Percentiles rank a stretch among this genome's conserved stretches.
These are phyloP conservation scores for Scelioninae gen. 2 DNA, from an alignment of 2,888 invertebrate species.

Conservation along the genomic window DNA sequence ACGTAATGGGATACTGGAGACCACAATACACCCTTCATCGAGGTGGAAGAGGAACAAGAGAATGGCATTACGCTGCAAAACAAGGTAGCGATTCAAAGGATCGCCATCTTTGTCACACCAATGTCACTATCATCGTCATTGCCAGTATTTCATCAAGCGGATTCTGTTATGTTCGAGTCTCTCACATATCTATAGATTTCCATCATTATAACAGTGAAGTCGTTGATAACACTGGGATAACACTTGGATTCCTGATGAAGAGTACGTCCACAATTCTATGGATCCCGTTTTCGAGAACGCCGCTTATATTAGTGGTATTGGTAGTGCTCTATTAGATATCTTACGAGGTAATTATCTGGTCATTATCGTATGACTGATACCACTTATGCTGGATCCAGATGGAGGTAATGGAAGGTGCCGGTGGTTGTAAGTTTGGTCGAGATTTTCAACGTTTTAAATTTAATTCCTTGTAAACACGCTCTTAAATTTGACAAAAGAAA, in stretches of 20 bases:
- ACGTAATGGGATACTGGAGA: conserved; percentile 70
- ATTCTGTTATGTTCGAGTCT: conserved; percentile 49
- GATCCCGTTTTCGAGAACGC: conserved; percentile 47
- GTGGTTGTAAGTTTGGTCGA: conserved; percentile 38
- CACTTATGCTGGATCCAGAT: conserved; percentile 67
- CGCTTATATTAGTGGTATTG: conserved; percentile 58
- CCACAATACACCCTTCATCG: conserved; percentile 73
- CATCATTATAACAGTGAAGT: conserved; percentile 56
- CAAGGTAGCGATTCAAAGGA: conserved; percentile 60
- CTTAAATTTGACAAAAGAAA: conserved; percentile 8
- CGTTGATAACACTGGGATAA: conserved; percentile 67
- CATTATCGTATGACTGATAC: conserved; percentile 69
- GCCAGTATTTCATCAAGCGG: conserved; percentile 43
- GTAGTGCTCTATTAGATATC: conserved; percentile 68
- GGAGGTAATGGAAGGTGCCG: conserved; percentile 41
- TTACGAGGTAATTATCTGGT: conserved; percentile 72
- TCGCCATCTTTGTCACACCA: conserved; percentile 57
- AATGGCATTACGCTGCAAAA: conserved; percentile 70
- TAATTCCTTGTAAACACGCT: conserved; percentile 12
- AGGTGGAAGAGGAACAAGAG: conserved; percentile 74
- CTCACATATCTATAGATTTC: conserved; percentile 55
- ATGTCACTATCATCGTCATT: conserved; percentile 54
- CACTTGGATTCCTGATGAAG: conserved; percentile 52
- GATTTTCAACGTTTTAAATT: conserved; percentile 11
- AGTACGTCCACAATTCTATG: conserved; percentile 45